These are phyloP conservation scores for Tyria jacobaeae DNA, from an alignment of 2,888 invertebrate genomes.

Conservation along the genomic window DNA sequence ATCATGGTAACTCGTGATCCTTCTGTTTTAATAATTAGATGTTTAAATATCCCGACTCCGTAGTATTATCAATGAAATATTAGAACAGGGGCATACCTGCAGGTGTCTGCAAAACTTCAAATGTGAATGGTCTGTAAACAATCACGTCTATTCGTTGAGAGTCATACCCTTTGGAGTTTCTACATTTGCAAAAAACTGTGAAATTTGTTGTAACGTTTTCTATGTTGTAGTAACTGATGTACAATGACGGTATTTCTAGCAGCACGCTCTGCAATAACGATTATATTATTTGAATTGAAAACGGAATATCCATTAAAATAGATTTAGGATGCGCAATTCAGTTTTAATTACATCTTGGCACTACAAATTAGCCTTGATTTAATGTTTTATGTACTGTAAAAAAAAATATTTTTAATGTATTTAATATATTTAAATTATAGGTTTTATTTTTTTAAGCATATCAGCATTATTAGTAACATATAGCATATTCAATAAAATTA, in stretches of 20 bases:
- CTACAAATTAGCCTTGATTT: background rate
- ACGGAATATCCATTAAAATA: background rate
- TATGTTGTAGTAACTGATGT: slow-evolving; percentile 67
- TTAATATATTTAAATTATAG: no score
- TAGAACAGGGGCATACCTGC: slow-evolving; percentile 52
- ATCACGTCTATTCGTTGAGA: slow-evolving; percentile 53
- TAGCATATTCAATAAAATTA: no score
- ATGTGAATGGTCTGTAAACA: slow-evolving; percentile 65
- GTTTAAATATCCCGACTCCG: no score
- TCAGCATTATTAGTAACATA: no score
- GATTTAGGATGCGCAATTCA: background rate
- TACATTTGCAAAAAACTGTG: slow-evolving; percentile 66
- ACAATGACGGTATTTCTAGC: slow-evolving; percentile 64
- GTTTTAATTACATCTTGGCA: no score
- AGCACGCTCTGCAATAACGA: slow-evolving; percentile 55
- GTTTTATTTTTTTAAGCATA: no score
- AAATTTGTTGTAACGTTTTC: slow-evolving; percentile 58
- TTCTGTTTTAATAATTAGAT: no score
- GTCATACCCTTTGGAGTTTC: slow-evolving; percentile 56
- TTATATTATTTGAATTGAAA: background rate
- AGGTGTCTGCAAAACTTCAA: slow-evolving; percentile 67
- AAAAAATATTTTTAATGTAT: no score
- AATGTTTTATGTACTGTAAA: no score
- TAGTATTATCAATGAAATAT: background rate
- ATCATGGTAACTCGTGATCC: no score